Evolutionary conservation across 2,797 vertebrate species (phyloP).

Genomic region (Pseudochirops corinnae): DNA sequence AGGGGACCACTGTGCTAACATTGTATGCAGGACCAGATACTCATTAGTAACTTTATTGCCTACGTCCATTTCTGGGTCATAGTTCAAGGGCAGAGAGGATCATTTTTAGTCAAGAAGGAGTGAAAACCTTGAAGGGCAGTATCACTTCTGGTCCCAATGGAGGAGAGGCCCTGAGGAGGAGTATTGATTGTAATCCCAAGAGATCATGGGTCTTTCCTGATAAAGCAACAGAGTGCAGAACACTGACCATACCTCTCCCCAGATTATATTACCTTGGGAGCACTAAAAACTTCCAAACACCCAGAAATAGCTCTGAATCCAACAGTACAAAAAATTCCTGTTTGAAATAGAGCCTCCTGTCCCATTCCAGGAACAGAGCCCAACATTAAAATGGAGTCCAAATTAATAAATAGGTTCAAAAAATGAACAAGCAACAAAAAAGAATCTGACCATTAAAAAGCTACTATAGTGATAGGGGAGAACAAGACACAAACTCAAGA

Average conservation of each 20-base stretch:
- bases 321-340: neutral
- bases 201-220: neutral
- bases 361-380: neutral
- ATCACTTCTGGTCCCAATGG: neutral
- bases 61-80: neutral
- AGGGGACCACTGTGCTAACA: neutral
- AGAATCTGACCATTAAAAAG: neutral
- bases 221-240: neutral
- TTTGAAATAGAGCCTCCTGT: neutral
- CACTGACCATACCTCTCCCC: neutral
- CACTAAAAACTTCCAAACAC: neutral
- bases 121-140: neutral
- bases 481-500: neutral
- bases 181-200: neutral
- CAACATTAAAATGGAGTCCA: no score
- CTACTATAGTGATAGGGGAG: neutral
- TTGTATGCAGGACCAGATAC: neutral
- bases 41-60: neutral
- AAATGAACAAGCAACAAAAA: neutral
- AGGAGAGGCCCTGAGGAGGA: neutral
- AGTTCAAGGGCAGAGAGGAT: neutral
- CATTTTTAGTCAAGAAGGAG: neutral
- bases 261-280: neutral
- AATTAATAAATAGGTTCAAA: neutral
- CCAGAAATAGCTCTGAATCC: neutral